Conservation (phyloP, 2,888 invertebrate genomes). For the Apamea anceps region DNA sequence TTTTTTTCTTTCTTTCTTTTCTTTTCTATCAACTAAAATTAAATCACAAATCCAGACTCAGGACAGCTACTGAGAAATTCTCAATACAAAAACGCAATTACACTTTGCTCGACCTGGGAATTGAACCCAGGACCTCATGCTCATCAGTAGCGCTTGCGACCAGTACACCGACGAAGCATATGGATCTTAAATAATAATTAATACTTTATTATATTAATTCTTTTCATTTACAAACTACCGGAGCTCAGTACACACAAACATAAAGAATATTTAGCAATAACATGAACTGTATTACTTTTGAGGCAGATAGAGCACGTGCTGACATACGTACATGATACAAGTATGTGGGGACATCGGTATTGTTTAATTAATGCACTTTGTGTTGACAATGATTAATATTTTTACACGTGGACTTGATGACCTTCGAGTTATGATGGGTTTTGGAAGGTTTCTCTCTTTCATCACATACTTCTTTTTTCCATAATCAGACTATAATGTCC, state of each 20-base stretch:
- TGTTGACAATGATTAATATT: constrained; percentile 36
- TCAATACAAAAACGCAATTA: too few relatives aligned
- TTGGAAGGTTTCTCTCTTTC: background rate
- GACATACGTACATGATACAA: constrained; percentile 11
- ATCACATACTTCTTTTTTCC: background rate
- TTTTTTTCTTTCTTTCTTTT: too few relatives aligned
- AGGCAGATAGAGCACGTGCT: constrained; percentile 42
- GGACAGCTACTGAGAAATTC: too few relatives aligned
- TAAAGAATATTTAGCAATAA: constrained; percentile 45
- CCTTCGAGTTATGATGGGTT: constrained; percentile 18
- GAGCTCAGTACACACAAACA: constrained; percentile 1
- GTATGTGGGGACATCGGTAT: background rate
- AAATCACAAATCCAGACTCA: too few relatives aligned
- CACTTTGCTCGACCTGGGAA: too few relatives aligned
- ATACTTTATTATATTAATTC: too few relatives aligned
- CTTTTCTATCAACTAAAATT: too few relatives aligned
- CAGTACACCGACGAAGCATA: too few relatives aligned
- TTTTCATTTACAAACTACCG: background rate
- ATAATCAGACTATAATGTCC: too few relatives aligned
- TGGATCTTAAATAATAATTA: too few relatives aligned
- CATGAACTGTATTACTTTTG: constrained; percentile 10
- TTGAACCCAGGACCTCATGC: too few relatives aligned
- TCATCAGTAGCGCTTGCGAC: too few relatives aligned
- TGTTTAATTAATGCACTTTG: constrained; percentile 56
- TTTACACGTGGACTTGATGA: constrained; percentile 45